These are phyloP conservation scores for Tinea pellionella DNA, from an alignment of 2,888 invertebrate species.

Conservation along the genomic window DNA sequence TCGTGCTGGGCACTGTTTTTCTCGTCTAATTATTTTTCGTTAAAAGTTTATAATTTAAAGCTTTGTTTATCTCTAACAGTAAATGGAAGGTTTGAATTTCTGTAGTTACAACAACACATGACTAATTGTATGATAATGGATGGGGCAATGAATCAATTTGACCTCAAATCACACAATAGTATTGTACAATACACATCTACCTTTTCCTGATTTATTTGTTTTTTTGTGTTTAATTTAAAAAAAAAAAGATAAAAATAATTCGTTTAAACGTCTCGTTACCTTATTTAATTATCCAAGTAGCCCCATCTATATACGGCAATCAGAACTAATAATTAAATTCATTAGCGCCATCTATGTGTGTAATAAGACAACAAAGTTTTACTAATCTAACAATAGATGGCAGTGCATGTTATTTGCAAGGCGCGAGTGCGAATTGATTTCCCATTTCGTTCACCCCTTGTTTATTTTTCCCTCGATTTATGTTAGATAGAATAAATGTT, in stretches of 20 bases:
- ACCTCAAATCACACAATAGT: not conserved
- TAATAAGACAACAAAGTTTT: not conserved
- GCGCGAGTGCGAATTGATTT: not conserved
- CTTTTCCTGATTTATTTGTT: no score
- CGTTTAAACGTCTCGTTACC: no score
- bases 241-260: no score
- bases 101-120: no score
- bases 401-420: not conserved
- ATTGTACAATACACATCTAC: no score
- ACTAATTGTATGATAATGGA: not conserved
- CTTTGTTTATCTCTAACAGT: no score
- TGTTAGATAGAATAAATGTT: no score
- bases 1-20: no score
- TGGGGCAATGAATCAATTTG: not conserved
- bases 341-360: not conserved
- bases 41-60: no score
- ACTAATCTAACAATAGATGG: not conserved
- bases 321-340: not conserved
- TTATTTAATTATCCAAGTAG: not conserved
- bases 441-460: not conserved
- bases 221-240: no score
- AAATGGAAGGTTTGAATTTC: no score
- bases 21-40: no score
- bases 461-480: not conserved
- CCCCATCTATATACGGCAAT: not conserved